A percentile compares a stretch with the other conserved stretches of the same genome.
phyloP scores from a whole-genome alignment of 2,113 vertebrate genomes.

The Typhlomys cinereus region DNA sequence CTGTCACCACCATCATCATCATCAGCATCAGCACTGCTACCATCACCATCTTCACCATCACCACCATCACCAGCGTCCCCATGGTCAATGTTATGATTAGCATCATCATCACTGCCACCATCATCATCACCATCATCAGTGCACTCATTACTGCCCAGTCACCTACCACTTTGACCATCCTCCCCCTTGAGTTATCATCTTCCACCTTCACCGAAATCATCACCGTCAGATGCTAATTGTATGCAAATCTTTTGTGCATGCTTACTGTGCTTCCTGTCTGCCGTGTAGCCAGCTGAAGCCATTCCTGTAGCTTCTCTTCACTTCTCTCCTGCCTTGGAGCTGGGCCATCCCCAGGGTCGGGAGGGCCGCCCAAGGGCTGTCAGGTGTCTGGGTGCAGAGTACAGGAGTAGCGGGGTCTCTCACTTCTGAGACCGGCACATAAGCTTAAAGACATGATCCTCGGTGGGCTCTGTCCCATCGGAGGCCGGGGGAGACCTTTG shows the following conservation, averaged over 20 bases:
- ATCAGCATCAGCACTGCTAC: accelerated
- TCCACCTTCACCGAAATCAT: accelerated
- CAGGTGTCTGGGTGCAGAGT: not conserved
- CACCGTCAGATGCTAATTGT: not conserved
- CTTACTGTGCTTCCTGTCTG: not conserved
- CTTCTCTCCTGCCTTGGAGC: too few species aligned
- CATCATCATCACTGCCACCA: not conserved
- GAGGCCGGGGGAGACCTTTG: not conserved
- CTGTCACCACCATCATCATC: not conserved
- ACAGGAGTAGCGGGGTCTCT: not conserved
- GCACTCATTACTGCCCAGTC: not conserved
- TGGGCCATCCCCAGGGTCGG: not conserved
- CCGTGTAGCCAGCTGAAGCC: not conserved
- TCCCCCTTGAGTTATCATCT: too few species aligned
- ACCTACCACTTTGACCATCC: not conserved
- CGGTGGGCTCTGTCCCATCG: not conserved
- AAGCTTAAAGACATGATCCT: not conserved
- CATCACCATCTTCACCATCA: not conserved
- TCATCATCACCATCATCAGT: not conserved
- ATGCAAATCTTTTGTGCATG: too few species aligned
- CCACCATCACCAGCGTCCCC: not conserved
- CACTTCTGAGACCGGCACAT: not conserved
- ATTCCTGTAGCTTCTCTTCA: not conserved
- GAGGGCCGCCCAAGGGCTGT: not conserved
- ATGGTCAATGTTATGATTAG: not conserved